A percentile compares a stretch with the other conserved stretches of the same genome.
Conservation (phyloP, 2,888 invertebrate species). For the Adineta ricciae region DNA sequence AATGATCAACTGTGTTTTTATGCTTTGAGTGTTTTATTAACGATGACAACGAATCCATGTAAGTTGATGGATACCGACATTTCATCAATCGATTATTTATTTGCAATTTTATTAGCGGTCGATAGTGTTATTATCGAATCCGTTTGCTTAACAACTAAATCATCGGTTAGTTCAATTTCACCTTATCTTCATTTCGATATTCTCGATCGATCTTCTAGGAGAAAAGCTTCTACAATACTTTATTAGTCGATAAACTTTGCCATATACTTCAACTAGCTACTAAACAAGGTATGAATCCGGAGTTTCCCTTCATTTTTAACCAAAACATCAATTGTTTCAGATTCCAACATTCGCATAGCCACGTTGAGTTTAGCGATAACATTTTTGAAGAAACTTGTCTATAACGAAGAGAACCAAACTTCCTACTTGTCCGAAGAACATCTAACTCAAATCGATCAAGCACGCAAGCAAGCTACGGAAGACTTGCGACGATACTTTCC, state of each 20-base stretch:
- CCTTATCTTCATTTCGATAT: neutral
- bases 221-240: neutral
- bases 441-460: slow-evolving; percentile 61
- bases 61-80: slow-evolving; percentile 42
- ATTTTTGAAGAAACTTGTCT: slow-evolving; percentile 62
- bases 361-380: slow-evolving; percentile 79
- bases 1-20: slow-evolving; percentile 89
- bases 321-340: neutral
- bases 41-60: slow-evolving; percentile 87
- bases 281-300: neutral
- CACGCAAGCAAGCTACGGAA: slow-evolving; percentile 69
- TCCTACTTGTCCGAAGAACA: slow-evolving; percentile 62
- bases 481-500: slow-evolving; percentile 82
- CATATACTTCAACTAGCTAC: neutral
- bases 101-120: neutral
- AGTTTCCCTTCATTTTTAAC: neutral
- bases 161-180: slow-evolving; percentile 40
- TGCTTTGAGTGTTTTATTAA: slow-evolving; percentile 80
- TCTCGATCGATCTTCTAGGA: neutral
- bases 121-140: slow-evolving; percentile 26
- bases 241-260: neutral
- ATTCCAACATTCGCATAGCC: slow-evolving; percentile 67
- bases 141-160: slow-evolving; percentile 54
- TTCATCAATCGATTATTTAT: neutral
- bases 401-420: slow-evolving; percentile 49